Conservation (phyloP, 1,140 invertebrate species). For the Eupeodes corollae region DNA sequence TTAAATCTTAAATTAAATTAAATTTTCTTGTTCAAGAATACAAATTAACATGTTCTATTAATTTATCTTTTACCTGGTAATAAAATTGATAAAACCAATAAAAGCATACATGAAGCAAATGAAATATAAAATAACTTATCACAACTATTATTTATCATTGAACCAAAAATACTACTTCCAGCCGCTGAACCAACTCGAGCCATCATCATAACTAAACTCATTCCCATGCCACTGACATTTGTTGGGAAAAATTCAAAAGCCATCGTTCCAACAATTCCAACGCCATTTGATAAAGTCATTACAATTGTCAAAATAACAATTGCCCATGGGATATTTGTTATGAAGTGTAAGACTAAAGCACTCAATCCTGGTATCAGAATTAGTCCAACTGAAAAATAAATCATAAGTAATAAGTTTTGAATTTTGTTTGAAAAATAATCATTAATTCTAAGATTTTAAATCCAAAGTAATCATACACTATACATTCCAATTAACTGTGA, state of each 20-base stretch:
- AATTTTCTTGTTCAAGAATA: no score
- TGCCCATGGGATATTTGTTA: constrained; percentile 13
- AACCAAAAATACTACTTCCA: constrained; percentile 32
- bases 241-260: constrained; percentile 39
- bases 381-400: constrained; percentile 19
- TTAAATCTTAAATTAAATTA: no score
- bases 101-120: no score
- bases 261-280: constrained; percentile 33
- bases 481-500: no score
- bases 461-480: no score
- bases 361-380: constrained; percentile 15
- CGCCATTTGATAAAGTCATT: constrained; percentile 33
- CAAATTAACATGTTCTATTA: no score
- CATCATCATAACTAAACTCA: constrained; percentile 38
- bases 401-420: not conserved
- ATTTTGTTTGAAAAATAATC: not conserved
- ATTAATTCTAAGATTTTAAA: not conserved
- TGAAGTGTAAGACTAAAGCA: constrained; percentile 15
- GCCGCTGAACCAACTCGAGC: constrained; percentile 36
- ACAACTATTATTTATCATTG: no score
- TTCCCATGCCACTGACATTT: constrained; percentile 38
- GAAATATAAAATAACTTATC: no score
- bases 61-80: no score
- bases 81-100: no score
- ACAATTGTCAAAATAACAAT: constrained; percentile 24